Percentiles rank a stretch among this genome's conserved stretches.
Conservation (phyloP, 2,113 vertebrate genomes). For the Cinclus cinclus region DNA sequence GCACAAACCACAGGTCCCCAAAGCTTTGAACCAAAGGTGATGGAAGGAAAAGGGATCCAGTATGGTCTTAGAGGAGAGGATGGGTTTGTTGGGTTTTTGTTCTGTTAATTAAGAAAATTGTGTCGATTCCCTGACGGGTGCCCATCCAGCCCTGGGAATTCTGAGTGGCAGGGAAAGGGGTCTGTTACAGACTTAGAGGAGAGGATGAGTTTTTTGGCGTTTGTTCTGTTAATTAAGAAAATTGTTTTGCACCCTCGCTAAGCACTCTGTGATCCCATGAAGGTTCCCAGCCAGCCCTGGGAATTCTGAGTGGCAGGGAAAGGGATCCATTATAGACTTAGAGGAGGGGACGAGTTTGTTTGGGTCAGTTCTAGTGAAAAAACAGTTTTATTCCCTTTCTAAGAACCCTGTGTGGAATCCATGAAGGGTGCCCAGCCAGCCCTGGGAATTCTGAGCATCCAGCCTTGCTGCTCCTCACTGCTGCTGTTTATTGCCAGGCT, state of each 20-base stretch:
- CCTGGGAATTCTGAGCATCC: neutral
- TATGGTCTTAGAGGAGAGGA: neutral
- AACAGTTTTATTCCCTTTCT: neutral
- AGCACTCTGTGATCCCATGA: neutral
- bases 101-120: neutral
- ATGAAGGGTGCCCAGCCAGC: neutral
- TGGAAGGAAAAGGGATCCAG: neutral
- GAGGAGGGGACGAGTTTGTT: neutral
- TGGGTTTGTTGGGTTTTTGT: neutral
- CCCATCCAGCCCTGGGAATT: neutral
- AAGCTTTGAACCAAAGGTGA: neutral
- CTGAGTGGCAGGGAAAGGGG: neutral
- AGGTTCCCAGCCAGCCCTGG: neutral
- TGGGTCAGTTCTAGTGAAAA: neutral
- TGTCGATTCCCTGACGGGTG: neutral
- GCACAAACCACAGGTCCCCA: neutral
- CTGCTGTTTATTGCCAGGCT: constrained; percentile 75
- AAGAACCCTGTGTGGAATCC: neutral
- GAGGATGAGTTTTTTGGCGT: neutral
- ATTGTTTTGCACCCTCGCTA: neutral
- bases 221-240: neutral
- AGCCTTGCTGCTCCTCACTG: neutral
- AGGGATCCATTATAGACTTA: neutral
- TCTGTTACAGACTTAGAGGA: neutral
- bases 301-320: neutral